Conservation (phyloP, 1,140 invertebrate species). For the Leguminivora glycinivorella region DNA sequence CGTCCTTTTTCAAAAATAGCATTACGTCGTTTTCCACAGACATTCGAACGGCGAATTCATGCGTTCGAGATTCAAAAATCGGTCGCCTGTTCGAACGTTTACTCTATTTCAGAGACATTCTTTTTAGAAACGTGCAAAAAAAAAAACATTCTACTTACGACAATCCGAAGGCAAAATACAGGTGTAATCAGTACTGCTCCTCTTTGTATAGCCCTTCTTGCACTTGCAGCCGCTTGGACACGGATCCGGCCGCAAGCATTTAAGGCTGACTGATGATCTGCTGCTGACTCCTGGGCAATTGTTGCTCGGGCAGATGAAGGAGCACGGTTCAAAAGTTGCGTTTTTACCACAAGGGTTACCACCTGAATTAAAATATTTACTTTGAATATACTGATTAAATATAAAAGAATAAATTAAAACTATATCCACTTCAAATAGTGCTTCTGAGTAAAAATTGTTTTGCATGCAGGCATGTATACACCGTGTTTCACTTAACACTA, state of each 20-base stretch:
- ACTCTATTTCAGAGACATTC: conserved; percentile 30
- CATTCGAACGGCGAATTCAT: too few species aligned
- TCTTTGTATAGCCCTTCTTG: conserved; percentile 38
- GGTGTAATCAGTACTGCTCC: conserved; percentile 38
- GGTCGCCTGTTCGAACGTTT: conserved; percentile 13
- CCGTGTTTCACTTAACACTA: too few species aligned
- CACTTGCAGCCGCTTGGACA: conserved; percentile 54
- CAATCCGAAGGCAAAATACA: conserved; percentile 52
- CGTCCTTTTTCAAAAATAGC: too few species aligned
- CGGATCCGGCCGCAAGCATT: conserved; percentile 40
- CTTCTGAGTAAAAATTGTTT: too few species aligned
- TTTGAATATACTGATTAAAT: not conserved
- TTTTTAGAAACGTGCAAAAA: not conserved
- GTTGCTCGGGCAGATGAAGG: conserved; percentile 43
- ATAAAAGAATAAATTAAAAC: too few species aligned
- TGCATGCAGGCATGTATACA: too few species aligned
- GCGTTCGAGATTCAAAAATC: too few species aligned
- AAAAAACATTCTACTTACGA: conserved; percentile 44
- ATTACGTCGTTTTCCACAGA: too few species aligned
- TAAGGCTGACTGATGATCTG: too few species aligned
- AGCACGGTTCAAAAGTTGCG: conserved; percentile 46
- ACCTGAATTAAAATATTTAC: not conserved
- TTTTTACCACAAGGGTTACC: conserved; percentile 38
- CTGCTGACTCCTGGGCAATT: conserved; percentile 47
- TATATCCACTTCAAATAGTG: too few species aligned